These are phyloP conservation scores for Lynx canadensis DNA, from an alignment of 2,113 vertebrate genomes.

Conservation along the genomic window DNA sequence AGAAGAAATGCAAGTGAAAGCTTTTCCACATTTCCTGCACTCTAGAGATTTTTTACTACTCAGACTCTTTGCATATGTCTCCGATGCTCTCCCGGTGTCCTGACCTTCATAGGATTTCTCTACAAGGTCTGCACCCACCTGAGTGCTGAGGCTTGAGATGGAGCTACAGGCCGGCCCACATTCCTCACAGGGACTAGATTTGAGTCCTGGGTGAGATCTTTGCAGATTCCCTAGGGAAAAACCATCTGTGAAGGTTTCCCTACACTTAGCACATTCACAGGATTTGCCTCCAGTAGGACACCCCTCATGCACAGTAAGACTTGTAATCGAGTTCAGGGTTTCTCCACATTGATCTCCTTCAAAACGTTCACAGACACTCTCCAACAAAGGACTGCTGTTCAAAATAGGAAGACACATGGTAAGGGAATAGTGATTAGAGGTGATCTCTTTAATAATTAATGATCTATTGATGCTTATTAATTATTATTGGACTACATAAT, in stretches of 20 bases:
- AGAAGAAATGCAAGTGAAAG: neutral
- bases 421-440: neutral
- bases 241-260: neutral
- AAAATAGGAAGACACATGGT: neutral
- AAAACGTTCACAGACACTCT: neutral
- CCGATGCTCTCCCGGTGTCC: neutral
- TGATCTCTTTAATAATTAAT: neutral
- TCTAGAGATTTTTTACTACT: neutral
- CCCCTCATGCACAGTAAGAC: neutral
- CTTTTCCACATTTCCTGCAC: neutral
- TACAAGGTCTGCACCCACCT: neutral
- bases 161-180: neutral
- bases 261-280: neutral
- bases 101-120: fast-evolving
- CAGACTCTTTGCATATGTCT: fast-evolving
- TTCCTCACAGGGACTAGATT: neutral
- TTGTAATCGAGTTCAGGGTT: neutral
- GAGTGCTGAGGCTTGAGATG: neutral
- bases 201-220: constrained; percentile 60
- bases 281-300: neutral
- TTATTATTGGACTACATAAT: neutral
- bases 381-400: neutral
- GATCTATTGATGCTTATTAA: too few species aligned
- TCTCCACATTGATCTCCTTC: neutral
- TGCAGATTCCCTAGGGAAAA: neutral